phyloP scores from a whole-genome alignment of 2,113 vertebrate species.

The Aldabrachelys gigantea region DNA sequence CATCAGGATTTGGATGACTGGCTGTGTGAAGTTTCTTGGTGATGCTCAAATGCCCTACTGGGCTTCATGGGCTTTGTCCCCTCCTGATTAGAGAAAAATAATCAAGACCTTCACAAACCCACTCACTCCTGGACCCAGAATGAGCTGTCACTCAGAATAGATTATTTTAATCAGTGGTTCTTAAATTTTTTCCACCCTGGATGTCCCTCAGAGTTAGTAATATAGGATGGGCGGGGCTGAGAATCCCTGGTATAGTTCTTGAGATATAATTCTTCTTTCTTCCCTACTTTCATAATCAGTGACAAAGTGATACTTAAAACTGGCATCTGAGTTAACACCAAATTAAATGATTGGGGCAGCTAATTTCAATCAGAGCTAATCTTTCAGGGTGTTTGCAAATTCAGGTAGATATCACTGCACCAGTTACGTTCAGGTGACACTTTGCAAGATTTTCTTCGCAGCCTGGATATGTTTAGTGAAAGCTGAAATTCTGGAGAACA shows the following conservation, averaged over 20 bases:
- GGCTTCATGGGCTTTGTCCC: constrained; percentile 66
- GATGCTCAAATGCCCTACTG: constrained; percentile 62
- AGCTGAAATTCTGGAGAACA: too few species aligned
- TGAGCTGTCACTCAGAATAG: constrained; percentile 48
- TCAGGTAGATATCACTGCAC: background rate
- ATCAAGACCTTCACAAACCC: constrained; percentile 52
- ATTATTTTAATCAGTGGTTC: constrained; percentile 59
- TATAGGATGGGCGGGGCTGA: background rate
- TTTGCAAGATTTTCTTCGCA: background rate
- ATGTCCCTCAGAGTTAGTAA: constrained; percentile 5
- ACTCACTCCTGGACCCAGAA: constrained; percentile 46
- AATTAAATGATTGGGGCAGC: background rate
- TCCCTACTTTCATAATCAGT: background rate
- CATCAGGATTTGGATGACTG: background rate
- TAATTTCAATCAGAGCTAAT: fast-evolving
- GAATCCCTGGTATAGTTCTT: background rate
- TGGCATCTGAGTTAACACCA: background rate
- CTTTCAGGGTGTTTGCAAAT: background rate
- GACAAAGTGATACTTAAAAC: background rate
- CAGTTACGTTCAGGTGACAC: background rate
- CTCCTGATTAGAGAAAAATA: constrained; percentile 50
- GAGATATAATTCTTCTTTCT: background rate
- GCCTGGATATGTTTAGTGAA: background rate
- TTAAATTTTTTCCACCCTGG: constrained; percentile 11
- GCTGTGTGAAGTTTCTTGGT: constrained; percentile 36